Evolutionary conservation across 2,888 invertebrate genomes (phyloP), one percentile per base, ranked within the genome.

Genomic region (Torymus auratus): DNA sequence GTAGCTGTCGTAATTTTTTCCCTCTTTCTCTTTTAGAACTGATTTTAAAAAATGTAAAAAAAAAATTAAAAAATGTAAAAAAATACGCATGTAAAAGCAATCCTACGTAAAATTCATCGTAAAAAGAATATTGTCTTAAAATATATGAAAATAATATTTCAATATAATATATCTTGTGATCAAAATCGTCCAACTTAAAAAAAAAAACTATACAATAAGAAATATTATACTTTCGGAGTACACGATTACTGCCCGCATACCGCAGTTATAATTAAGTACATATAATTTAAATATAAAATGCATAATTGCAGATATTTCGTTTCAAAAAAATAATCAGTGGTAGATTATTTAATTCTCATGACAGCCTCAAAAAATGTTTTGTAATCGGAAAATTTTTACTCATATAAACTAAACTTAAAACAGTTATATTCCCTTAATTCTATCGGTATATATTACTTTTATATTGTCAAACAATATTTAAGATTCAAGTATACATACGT

Each of bases 181-280:
- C 41, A 5, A 41, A 5, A 7, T 41, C 41, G 41, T 41, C 7
- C 7, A 41, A 41, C 41, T 41, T 41, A 41, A 41, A 41, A 41
- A 5, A 5, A 41, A 41, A 41, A 41, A 10, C 7, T 41, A 41
- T 41, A 41, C 7, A 41, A 7, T 7, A 41, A 41, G 7, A 41
- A 41, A 41, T 10, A 28, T 28, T 4, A 28, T 41, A 41, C 7
- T 41, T 5, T 41, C 41, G 41, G 41, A 41, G 41, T 41, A 41
- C 41, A 41, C 41, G 7, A 41, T 41, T 5, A 41, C 41, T 10
- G 7, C 41, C 41, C 7, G 7, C 41, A 41, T 41, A 41, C 41
- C 7, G 41, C 41, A 41, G 41, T 41, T 58, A 70, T 13, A 58
- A 15, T 70, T 70, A 70, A 70, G 69, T 70, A 70, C 69, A 41